Evolutionary conservation across 2,797 vertebrate species (phyloP).

Genomic region (Tragelaphus oryx): DNA sequence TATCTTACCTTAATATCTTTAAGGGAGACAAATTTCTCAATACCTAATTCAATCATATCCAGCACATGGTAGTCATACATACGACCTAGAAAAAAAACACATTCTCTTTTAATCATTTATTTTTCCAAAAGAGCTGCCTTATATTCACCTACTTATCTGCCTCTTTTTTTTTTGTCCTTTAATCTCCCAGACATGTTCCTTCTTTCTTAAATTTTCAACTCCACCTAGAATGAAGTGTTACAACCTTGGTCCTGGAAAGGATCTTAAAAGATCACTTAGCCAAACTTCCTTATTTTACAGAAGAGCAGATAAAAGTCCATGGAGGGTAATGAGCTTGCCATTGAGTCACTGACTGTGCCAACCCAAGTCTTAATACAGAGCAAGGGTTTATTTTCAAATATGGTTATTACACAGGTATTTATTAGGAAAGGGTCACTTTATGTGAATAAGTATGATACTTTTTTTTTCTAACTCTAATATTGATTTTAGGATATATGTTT

Average conservation of each 20-base stretch:
- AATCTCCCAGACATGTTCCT: not conserved
- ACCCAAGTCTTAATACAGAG: not conserved
- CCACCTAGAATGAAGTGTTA: not conserved
- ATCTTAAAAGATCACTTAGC: not conserved
- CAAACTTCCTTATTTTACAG: not conserved
- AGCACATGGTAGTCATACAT: conserved; percentile 97
- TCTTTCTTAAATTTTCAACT: not conserved
- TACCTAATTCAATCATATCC: conserved; percentile 96
- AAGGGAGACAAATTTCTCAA: conserved; percentile 91
- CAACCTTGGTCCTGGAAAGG: not conserved
- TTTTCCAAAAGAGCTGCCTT: not conserved
- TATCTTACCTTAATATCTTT: conserved; percentile 91
- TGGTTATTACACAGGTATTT: not conserved
- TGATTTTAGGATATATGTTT: not conserved
- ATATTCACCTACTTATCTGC: not conserved
- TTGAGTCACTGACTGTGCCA: not conserved
- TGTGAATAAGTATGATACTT: not conserved
- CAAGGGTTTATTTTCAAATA: not conserved
- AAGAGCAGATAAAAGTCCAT: not conserved
- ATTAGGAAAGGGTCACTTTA: not conserved
- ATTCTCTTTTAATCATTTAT: not conserved
- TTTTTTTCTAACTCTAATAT: not conserved
- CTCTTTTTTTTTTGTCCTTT: not conserved
- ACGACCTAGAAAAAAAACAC: conserved; percentile 84
- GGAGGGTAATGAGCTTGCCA: not conserved